Evolutionary conservation across 1,140 invertebrate species (phyloP).

Genomic region (Ladona fulva): DNA sequence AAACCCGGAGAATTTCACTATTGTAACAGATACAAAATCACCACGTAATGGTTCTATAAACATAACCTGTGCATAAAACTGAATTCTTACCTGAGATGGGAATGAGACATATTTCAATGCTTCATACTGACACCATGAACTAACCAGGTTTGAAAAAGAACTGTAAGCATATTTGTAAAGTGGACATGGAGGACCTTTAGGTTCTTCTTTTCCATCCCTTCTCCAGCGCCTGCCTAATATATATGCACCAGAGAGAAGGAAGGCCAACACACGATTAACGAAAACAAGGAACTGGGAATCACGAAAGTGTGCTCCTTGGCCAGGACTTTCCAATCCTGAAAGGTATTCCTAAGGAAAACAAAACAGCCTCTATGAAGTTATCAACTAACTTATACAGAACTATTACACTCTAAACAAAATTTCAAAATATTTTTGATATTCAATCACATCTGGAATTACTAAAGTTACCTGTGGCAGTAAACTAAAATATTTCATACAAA

Average conservation of each 20-base stretch:
- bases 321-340: conserved; percentile 36
- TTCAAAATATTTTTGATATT: too few species aligned
- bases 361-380: too few species aligned
- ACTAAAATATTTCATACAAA: too few species aligned
- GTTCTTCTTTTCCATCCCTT: neutral
- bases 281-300: conserved; percentile 95
- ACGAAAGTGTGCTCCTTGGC: conserved; percentile 59
- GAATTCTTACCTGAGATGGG: conserved; percentile 72
- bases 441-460: too few species aligned
- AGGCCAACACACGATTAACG: conserved; percentile 81
- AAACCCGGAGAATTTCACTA: too few species aligned
- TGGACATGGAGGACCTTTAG: conserved; percentile 39
- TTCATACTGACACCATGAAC: conserved; percentile 99
- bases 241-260: conserved; percentile 58
- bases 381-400: too few species aligned
- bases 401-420: too few species aligned
- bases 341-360: conserved; percentile 49
- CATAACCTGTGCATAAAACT: too few species aligned
- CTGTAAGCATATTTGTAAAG: conserved; percentile 95
- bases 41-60: too few species aligned
- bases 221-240: conserved; percentile 35
- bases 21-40: too few species aligned
- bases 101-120: conserved; percentile 97
- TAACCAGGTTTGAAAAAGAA: conserved; percentile 96
- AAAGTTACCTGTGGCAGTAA: too few species aligned